A percentile compares a stretch with the other conserved stretches of the same genome.
Conservation (phyloP, 2,113 vertebrate species). For the Paracanthobrama guichenoti region DNA sequence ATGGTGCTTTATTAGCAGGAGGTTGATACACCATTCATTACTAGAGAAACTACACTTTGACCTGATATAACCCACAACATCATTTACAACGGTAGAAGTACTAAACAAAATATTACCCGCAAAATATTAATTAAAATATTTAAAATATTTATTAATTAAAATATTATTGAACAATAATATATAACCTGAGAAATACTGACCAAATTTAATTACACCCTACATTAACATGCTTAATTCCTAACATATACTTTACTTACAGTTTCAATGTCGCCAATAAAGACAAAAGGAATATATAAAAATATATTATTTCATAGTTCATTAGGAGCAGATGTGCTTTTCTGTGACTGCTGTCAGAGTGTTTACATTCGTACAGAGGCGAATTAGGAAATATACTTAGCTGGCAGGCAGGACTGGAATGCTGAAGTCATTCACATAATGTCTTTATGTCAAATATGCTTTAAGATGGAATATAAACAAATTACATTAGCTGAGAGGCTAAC, state of each 20-base stretch:
- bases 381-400: slow-evolving; percentile 2
- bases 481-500: neutral
- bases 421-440: slow-evolving; percentile 20
- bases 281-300: neutral
- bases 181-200: neutral
- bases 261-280: neutral
- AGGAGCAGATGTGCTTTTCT: slow-evolving; percentile 41
- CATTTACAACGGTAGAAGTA: no score
- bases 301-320: slow-evolving; percentile 11
- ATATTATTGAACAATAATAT: no score
- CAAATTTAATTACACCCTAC: slow-evolving; percentile 3
- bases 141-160: no score
- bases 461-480: slow-evolving; percentile 31
- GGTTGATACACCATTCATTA: no score
- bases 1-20: no score
- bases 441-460: slow-evolving; percentile 34
- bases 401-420: slow-evolving; percentile 14
- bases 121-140: no score
- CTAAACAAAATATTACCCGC: no score
- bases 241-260: neutral
- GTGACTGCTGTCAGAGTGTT: slow-evolving; percentile 15
- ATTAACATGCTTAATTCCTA: neutral
- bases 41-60: no score
- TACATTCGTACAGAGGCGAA: neutral
- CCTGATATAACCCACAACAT: no score